phyloP scores from a whole-genome alignment of 2,113 vertebrate genomes.

The Rhombomys opimus region DNA sequence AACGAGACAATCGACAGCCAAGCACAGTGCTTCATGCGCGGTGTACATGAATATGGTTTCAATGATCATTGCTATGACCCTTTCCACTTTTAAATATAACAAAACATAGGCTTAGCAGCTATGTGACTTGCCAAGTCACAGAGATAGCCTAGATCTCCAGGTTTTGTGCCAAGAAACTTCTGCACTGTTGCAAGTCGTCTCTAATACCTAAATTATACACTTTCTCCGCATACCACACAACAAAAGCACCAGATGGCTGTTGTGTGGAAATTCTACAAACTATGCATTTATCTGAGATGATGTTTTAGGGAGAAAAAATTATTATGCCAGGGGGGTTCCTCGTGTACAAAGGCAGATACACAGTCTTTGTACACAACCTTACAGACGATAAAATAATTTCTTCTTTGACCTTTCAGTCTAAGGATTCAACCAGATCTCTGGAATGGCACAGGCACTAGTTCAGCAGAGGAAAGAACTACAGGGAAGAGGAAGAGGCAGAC shows the following conservation, averaged over 20 bases:
- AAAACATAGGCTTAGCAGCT: background rate
- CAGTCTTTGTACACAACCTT: background rate
- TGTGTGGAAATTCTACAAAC: background rate
- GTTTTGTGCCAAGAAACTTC: background rate
- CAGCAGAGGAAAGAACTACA: background rate
- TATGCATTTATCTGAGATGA: background rate
- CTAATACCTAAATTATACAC: background rate
- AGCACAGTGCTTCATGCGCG: background rate
- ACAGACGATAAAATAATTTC: background rate
- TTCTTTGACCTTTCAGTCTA: background rate
- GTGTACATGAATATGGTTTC: background rate
- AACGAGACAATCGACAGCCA: background rate
- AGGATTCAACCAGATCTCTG: background rate
- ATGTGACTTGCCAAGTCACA: background rate
- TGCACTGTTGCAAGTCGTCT: background rate
- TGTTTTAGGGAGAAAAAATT: background rate
- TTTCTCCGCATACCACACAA: background rate
- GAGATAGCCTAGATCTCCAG: constrained; percentile 5
- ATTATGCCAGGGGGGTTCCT: background rate
- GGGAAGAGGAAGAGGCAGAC: background rate
- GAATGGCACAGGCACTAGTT: background rate
- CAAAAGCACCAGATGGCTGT: background rate
- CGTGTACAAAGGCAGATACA: background rate
- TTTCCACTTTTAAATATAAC: background rate
- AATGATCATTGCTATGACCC: background rate